A percentile compares a stretch with the other conserved stretches of the same genome.
These are phyloP conservation scores for Lipophrys pholis DNA, from an alignment of 2,113 vertebrate genomes.

Conservation along the genomic window DNA sequence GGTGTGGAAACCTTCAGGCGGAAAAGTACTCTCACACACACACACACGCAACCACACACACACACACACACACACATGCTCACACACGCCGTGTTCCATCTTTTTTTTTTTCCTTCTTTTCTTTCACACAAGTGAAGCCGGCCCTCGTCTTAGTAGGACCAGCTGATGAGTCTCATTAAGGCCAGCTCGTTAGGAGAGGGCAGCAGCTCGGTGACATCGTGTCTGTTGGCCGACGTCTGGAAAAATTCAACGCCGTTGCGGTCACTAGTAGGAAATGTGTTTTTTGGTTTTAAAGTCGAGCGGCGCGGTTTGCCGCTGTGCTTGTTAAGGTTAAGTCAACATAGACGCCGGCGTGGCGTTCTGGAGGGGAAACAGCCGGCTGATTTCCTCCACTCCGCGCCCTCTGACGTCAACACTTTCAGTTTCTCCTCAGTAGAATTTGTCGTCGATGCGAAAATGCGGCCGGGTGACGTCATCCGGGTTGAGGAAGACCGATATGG, in stretches of 20 bases:
- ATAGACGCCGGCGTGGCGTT: slow-evolving; percentile 15
- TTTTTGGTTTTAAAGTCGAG: slow-evolving; percentile 65
- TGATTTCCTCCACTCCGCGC: background rate
- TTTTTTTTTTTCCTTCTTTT: too few relatives aligned
- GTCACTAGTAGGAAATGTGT: slow-evolving; percentile 38
- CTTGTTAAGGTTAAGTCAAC: slow-evolving; percentile 10
- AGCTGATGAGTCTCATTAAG: slow-evolving; percentile 69
- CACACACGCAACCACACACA: background rate
- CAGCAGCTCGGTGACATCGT: slow-evolving; percentile 57
- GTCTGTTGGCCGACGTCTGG: slow-evolving; percentile 28
- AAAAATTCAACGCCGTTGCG: background rate
- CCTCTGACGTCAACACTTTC: slow-evolving; percentile 5
- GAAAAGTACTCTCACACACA: slow-evolving; percentile 11
- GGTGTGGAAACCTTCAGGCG: slow-evolving; percentile 31
- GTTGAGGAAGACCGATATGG: slow-evolving; percentile 88
- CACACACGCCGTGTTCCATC: too few relatives aligned
- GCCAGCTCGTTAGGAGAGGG: slow-evolving; percentile 62
- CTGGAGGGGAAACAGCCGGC: background rate
- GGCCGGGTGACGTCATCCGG: slow-evolving; percentile 85
- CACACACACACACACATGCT: background rate
- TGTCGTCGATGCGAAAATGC: slow-evolving; percentile 87
- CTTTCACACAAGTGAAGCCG: slow-evolving; percentile 11
- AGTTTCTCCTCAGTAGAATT: slow-evolving; percentile 81
- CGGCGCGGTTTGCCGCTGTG: slow-evolving; percentile 38
- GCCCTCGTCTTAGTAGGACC: slow-evolving; percentile 51